A percentile compares a stretch with the other conserved stretches of the same genome.
phyloP scores from a whole-genome alignment of 1,140 invertebrate species.

The Chrysomallon squamiferum region DNA sequence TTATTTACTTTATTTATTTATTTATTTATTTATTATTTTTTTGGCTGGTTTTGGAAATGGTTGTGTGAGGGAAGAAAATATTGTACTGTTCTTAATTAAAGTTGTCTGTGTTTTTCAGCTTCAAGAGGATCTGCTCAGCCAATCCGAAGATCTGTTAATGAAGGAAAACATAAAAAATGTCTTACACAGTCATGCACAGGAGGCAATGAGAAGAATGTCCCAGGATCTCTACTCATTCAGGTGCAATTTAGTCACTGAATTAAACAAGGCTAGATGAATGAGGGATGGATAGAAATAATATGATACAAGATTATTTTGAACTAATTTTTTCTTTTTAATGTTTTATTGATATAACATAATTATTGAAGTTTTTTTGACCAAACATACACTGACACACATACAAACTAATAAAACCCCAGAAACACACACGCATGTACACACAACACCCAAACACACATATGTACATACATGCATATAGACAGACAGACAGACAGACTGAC shows the following conservation, averaged over 20 bases:
- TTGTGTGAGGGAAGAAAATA: too few relatives aligned
- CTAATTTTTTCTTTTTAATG: not conserved
- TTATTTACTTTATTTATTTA: too few relatives aligned
- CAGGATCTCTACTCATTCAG: conserved; percentile 33
- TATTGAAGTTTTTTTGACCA: not conserved
- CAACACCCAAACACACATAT: not conserved
- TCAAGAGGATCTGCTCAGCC: conserved; percentile 18
- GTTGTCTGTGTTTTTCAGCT: conserved; percentile 27
- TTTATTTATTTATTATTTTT: too few relatives aligned
- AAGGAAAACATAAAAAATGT: conserved; percentile 34
- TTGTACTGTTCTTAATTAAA: too few relatives aligned
- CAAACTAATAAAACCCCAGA: too few relatives aligned
- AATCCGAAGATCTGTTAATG: conserved; percentile 30
- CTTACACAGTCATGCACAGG: conserved; percentile 30
- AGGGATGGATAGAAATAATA: not conserved
- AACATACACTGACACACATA: too few relatives aligned
- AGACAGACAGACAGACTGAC: too few relatives aligned
- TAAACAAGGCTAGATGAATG: too few relatives aligned
- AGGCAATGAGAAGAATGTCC: conserved; percentile 30
- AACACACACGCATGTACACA: not conserved
- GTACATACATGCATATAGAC: not conserved
- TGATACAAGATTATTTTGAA: not conserved
- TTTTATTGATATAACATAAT: not conserved
- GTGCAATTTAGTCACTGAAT: conserved; percentile 19
- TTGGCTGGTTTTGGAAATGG: too few relatives aligned